A percentile compares a stretch with the other conserved stretches of the same genome.
phyloP scores from a whole-genome alignment of 2,888 invertebrate genomes.

The Epirrhoe alternata region DNA sequence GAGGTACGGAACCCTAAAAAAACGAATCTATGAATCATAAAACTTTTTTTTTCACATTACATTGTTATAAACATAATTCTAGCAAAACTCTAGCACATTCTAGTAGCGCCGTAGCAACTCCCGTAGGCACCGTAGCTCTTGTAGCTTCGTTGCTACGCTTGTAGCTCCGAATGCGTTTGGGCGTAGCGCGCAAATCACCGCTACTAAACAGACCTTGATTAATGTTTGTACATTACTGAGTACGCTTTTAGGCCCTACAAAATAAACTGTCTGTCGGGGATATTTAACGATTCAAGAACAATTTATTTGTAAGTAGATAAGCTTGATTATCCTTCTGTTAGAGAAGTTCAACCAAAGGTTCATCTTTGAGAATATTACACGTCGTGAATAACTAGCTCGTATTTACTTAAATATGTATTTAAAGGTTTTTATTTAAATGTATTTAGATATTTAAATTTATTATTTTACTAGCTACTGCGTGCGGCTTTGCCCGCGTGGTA shows the following conservation, averaged over 20 bases:
- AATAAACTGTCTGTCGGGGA: neutral
- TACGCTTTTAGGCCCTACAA: neutral
- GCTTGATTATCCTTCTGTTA: neutral
- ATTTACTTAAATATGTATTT: too few relatives aligned
- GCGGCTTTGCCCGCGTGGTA: too few relatives aligned
- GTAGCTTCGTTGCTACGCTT: neutral
- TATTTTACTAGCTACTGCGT: too few relatives aligned
- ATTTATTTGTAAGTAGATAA: neutral
- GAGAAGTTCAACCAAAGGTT: neutral
- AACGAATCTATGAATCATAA: too few relatives aligned
- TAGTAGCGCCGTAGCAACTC: neutral
- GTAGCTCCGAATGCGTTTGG: neutral
- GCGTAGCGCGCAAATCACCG: slow-evolving; percentile 3
- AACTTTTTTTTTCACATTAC: too few relatives aligned
- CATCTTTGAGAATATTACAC: neutral
- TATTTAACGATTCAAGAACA: neutral
- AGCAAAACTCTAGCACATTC: neutral
- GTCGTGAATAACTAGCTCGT: neutral
- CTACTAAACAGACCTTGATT: slow-evolving; percentile 3
- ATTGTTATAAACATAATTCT: too few relatives aligned
- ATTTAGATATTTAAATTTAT: too few relatives aligned
- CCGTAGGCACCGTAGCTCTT: slow-evolving; percentile 1
- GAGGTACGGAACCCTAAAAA: too few relatives aligned
- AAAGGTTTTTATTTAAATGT: too few relatives aligned
- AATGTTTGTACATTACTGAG: slow-evolving; percentile 6